Evolutionary conservation across 2,113 vertebrate genomes (phyloP), one percentile per base, ranked within the genome.

Genomic region (Hassar affinis): DNA sequence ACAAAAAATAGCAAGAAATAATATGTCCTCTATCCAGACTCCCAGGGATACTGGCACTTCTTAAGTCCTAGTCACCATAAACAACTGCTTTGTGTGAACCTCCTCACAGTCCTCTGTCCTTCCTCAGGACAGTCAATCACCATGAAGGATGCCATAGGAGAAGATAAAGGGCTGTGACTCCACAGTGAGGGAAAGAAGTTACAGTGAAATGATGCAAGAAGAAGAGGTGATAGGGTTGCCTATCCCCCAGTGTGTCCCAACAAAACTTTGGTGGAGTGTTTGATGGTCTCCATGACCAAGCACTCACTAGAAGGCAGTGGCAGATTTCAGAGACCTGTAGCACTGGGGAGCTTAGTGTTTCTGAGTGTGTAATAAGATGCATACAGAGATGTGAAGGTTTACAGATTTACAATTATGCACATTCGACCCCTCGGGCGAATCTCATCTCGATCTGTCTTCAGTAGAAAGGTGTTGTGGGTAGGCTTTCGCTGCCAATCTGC

Each of bases 51-150:
- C 47, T 86, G 86, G 86, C 77, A 89, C 90, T 91, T 88, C 78
- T 82, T 69, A 86, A 91, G 90, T 88, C 88, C 87, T 90, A 92
- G 86, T 84, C 85, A 84, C 49, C 62, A 51, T 85, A 87, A 90
- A 93, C 94, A 93, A 93, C 89, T 71, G 85, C 91, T 91, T 91
- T 93, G 93, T 92, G 87, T 91, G 92, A 93, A 90, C 90, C 90
- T 74, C 27, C 87, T 90, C 90, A 84, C 90, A 88, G 81, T 88
- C 89, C 89, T 88, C 80, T 74, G 54, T 85, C 87, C 90, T 88
- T 90, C 90, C 92, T 91, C 93, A 83, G 80, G 92, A 92, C 92
- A 92, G 88, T 91, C 91, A 92, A 93, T 93, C 92, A 93, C 90
- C 88, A 91, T 85, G 49, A 90, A 92, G 87, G 90, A 92, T 91